A percentile compares a stretch with the other conserved stretches of the same genome.
These are phyloP conservation scores for Lasioglossum leucozonium DNA, from an alignment of 2,888 invertebrate genomes.

Conservation along the genomic window DNA sequence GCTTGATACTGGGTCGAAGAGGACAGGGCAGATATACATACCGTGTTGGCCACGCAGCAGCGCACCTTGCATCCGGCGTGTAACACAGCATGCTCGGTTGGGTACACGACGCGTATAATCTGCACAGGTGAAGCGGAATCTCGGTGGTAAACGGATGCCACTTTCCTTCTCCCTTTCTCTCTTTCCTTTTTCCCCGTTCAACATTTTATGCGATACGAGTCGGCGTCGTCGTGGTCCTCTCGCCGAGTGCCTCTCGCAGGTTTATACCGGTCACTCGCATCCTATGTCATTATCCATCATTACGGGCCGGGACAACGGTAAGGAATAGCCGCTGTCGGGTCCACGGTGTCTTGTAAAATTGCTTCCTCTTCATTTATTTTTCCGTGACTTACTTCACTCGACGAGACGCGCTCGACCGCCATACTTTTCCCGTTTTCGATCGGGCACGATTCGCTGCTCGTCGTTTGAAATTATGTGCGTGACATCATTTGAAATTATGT, in stretches of 20 bases:
- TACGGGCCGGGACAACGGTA: conserved; percentile 67
- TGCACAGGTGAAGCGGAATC: conserved; percentile 60
- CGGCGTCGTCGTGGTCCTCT: conserved; percentile 50
- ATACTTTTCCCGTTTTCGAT: conserved; percentile 28
- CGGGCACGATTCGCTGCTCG: conserved; percentile 10
- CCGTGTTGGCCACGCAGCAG: conserved; percentile 16
- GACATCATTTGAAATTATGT: not conserved
- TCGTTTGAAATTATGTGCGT: not conserved
- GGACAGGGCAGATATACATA: not conserved
- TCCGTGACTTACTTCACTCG: conserved; percentile 25
- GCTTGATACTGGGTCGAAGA: conserved; percentile 17
- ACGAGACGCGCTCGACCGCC: conserved; percentile 10
- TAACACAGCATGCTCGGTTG: conserved; percentile 51
- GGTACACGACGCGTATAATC: conserved; percentile 52
- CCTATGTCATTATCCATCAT: conserved; percentile 73
- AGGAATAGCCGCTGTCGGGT: conserved; percentile 60
- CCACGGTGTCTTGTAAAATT: conserved; percentile 56
- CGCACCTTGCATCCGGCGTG: conserved; percentile 51
- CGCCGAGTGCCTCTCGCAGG: conserved; percentile 39
- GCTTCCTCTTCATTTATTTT: conserved; percentile 37
- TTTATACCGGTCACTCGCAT: conserved; percentile 65
- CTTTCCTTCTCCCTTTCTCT: conserved; percentile 32
- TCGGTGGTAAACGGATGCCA: conserved; percentile 66
- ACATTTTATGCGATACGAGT: conserved; percentile 67
- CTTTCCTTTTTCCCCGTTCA: conserved; percentile 31